Percentiles rank a stretch among this genome's conserved stretches.
These are phyloP conservation scores for Bombyx mori DNA, from an alignment of 1,140 invertebrate genomes.

Conservation along the genomic window ASM3026992v2 NC_085112.1:3490501-3491000, in stretches of 20 bases:
- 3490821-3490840: conserved; percentile 27
- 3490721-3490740: not conserved
- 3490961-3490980: not conserved
- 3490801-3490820: conserved; percentile 21
- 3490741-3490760: not conserved
- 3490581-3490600: too few species aligned
- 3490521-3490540: too few species aligned
- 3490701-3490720: too few species aligned
- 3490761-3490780: conserved; percentile 21
- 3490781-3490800: conserved; percentile 18
- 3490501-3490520: too few species aligned
- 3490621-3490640: too few species aligned
- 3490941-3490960: not conserved
- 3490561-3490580: too few species aligned
- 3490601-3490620: too few species aligned
- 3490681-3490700: too few species aligned
- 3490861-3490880: not conserved
- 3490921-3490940: not conserved
- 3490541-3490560: too few species aligned
- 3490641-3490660: too few species aligned
- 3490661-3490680: too few species aligned
- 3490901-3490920: not conserved
- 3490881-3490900: not conserved
- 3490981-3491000: too few species aligned
- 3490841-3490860: conserved; percentile 16